Evolutionary conservation across 2,888 invertebrate species (phyloP).

Genomic region (Ommatoiulus sabulosus): DNA sequence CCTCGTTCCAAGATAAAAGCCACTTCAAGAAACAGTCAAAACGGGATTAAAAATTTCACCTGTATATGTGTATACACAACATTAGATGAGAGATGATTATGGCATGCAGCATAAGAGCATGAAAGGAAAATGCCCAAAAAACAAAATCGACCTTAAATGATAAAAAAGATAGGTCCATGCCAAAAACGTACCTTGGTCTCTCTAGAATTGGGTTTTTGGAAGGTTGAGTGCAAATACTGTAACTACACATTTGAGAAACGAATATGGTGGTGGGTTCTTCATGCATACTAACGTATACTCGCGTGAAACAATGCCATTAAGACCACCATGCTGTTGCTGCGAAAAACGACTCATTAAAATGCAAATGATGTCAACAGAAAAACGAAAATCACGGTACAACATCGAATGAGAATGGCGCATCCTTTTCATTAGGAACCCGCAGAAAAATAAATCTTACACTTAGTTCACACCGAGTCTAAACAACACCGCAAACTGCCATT

Average conservation of each 20-base stretch:
- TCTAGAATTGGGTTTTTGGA: slow-evolving; percentile 3
- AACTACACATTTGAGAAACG: slow-evolving; percentile 11
- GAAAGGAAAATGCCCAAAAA: background rate
- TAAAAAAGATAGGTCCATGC: background rate
- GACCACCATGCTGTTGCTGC: slow-evolving; percentile 19
- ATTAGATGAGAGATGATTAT: slow-evolving; percentile 19
- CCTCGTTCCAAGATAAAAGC: background rate
- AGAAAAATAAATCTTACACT: background rate
- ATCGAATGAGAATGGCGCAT: background rate
- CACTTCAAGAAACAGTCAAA: background rate
- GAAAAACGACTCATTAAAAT: slow-evolving; percentile 3
- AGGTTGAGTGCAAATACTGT: background rate
- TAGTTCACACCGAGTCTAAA: background rate
- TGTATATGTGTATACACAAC: slow-evolving; percentile 8
- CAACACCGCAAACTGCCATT: too few relatives aligned
- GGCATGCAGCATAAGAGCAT: slow-evolving; percentile 14
- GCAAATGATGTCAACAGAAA: background rate
- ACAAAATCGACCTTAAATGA: background rate
- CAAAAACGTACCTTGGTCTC: slow-evolving; percentile 5
- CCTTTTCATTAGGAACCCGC: background rate
- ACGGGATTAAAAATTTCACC: background rate
- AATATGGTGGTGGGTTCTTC: slow-evolving; percentile 12
- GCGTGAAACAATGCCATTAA: slow-evolving; percentile 8
- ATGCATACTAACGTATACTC: slow-evolving; percentile 12
- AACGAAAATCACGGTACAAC: background rate